Evolutionary conservation across 2,888 invertebrate genomes (phyloP).

Genomic region (Atrina japonica): DNA sequence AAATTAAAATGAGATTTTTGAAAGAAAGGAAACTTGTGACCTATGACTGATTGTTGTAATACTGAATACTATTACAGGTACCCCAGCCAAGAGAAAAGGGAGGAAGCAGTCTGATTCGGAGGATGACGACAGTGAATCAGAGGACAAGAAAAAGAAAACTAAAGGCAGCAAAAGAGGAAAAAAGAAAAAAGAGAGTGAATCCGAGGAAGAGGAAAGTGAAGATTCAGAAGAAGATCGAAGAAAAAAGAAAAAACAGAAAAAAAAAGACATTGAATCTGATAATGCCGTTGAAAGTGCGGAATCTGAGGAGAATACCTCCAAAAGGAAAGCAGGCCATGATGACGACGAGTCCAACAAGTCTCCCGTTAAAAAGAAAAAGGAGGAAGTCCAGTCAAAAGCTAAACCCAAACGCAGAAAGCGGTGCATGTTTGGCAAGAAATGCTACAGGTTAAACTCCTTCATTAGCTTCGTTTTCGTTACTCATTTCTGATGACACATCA

Average conservation of each 20-base stretch:
- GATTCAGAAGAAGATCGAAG: slow-evolving; percentile 17
- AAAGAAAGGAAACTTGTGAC: too few species aligned
- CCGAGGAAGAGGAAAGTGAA: slow-evolving; percentile 36
- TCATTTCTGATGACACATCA: too few species aligned
- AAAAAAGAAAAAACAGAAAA: slow-evolving; percentile 32
- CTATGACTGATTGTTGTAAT: too few species aligned
- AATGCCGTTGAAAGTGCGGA: slow-evolving; percentile 32
- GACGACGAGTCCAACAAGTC: slow-evolving; percentile 19
- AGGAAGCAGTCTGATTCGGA: slow-evolving; percentile 15
- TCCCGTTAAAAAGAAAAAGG: slow-evolving; percentile 8
- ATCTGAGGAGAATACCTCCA: slow-evolving; percentile 12
- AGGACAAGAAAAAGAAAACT: slow-evolving; percentile 23
- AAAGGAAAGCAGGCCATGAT: slow-evolving; percentile 19
- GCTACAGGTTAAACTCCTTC: slow-evolving; percentile 68
- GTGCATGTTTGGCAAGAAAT: slow-evolving; percentile 73
- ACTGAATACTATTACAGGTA: neutral
- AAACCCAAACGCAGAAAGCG: slow-evolving; percentile 53
- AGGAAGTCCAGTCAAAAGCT: slow-evolving; percentile 15
- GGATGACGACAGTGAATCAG: slow-evolving; percentile 41
- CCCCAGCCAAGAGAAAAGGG: slow-evolving; percentile 18
- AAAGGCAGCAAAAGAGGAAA: slow-evolving; percentile 2
- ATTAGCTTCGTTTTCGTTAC: too few species aligned
- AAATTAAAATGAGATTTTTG: too few species aligned
- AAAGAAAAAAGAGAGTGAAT: slow-evolving; percentile 27
- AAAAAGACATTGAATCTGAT: slow-evolving; percentile 1